phyloP scores from a whole-genome alignment of 2,797 vertebrate species.

The Chelonia mydas region DNA sequence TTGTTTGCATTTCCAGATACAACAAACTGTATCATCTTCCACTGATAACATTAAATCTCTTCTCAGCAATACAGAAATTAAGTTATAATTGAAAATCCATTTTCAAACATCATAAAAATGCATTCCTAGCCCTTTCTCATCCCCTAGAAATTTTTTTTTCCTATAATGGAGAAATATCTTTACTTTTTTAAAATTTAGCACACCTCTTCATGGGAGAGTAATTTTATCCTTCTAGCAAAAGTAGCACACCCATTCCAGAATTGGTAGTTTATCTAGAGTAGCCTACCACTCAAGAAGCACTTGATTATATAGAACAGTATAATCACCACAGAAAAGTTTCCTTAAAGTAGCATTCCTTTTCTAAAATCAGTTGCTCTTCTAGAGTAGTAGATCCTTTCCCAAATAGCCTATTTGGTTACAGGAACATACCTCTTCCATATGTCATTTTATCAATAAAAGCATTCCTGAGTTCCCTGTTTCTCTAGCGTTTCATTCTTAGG shows the following conservation, averaged over 20 bases:
- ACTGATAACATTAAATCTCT: background rate
- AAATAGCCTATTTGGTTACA: background rate
- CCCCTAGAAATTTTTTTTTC: background rate
- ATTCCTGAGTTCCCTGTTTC: background rate
- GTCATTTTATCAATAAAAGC: background rate
- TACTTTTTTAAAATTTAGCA: background rate
- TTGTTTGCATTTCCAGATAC: background rate
- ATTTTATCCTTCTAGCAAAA: background rate
- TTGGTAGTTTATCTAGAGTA: background rate
- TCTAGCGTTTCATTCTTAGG: slow-evolving; percentile 43
- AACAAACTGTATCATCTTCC: background rate
- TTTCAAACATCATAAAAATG: background rate
- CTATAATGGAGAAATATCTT: background rate
- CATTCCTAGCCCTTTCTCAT: background rate
- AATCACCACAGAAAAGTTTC: background rate
- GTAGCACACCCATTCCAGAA: background rate
- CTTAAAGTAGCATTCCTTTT: slow-evolving; percentile 15
- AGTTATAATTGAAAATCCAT: background rate
- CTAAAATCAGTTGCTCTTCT: slow-evolving; percentile 11
- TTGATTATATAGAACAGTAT: background rate
- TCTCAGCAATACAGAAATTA: background rate
- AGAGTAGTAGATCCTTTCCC: background rate
- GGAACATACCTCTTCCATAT: background rate
- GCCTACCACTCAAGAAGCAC: background rate
- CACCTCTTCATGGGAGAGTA: fast-evolving